A percentile compares a stretch with the other conserved stretches of the same genome.
Conservation (phyloP, 2,888 invertebrate genomes). For the Cantharis rufa region DNA sequence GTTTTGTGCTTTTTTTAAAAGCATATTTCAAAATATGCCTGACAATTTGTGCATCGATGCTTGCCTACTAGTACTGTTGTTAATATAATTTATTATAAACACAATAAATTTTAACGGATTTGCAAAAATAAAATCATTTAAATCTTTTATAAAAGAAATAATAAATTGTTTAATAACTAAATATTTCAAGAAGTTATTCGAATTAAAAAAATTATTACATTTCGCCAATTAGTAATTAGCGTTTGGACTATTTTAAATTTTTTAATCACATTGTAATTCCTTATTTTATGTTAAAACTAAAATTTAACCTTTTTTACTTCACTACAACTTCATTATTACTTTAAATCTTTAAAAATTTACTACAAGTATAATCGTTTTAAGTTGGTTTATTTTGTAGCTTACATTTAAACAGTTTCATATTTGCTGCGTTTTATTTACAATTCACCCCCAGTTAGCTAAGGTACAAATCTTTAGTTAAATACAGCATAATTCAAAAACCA, state of each 20-base stretch:
- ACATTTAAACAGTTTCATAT: not conserved
- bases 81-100: no score
- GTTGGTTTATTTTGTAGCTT: not conserved
- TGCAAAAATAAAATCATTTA: no score
- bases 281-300: not conserved
- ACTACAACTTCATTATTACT: no score
- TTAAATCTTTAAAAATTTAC: not conserved
- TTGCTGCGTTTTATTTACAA: no score
- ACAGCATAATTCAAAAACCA: no score
- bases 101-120: no score
- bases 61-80: not conserved
- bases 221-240: not conserved
- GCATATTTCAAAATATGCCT: not conserved
- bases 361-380: not conserved
- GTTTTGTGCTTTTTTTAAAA: not conserved
- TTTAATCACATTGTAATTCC: not conserved
- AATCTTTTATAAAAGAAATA: not conserved
- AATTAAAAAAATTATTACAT: not conserved
- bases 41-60: not conserved
- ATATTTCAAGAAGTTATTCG: not conserved
- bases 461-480: no score
- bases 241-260: not conserved
- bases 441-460: no score
- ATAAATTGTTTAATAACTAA: not conserved
- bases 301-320: not conserved